A percentile compares a stretch with the other conserved stretches of the same genome.
Conservation (phyloP, 2,113 vertebrate genomes). For the Lamprotornis superbus region DNA sequence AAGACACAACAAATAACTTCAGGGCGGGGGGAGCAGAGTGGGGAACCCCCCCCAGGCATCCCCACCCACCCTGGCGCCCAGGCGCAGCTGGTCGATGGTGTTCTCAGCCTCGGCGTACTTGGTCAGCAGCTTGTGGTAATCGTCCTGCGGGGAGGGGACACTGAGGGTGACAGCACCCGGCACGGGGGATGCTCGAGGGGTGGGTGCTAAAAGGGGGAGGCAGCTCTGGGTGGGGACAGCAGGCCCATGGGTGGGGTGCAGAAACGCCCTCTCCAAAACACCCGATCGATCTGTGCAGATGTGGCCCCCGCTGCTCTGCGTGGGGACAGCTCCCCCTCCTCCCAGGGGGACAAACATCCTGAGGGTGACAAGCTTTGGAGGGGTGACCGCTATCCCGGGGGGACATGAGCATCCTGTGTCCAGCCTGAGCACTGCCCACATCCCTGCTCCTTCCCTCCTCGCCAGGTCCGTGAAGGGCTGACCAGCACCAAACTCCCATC, state of each 20-base stretch:
- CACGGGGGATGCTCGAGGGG: not conserved
- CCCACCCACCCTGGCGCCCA: conserved; percentile 86
- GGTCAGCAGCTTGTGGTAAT: conserved; percentile 89
- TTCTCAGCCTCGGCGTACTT: conserved; percentile 93
- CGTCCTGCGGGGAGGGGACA: conserved; percentile 75
- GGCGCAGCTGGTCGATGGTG: conserved; percentile 92
- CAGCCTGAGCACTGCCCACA: not conserved
- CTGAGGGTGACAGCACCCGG: not conserved
- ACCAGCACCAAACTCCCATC: not conserved
- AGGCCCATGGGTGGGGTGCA: not conserved
- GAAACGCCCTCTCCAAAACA: not conserved
- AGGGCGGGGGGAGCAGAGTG: not conserved
- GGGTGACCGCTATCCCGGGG: not conserved
- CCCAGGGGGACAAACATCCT: not conserved
- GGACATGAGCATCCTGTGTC: rapidly evolving
- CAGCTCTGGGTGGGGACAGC: no score
- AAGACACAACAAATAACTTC: not conserved
- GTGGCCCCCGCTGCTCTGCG: rapidly evolving
- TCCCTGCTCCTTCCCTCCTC: not conserved
- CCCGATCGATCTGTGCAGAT: rapidly evolving
- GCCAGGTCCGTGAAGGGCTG: rapidly evolving
- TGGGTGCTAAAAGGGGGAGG: not conserved
- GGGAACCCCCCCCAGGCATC: rapidly evolving
- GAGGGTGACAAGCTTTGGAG: rapidly evolving
- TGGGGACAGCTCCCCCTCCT: no score